phyloP scores from a whole-genome alignment of 2,888 invertebrate species.

The Parasteatoda lunata region DNA sequence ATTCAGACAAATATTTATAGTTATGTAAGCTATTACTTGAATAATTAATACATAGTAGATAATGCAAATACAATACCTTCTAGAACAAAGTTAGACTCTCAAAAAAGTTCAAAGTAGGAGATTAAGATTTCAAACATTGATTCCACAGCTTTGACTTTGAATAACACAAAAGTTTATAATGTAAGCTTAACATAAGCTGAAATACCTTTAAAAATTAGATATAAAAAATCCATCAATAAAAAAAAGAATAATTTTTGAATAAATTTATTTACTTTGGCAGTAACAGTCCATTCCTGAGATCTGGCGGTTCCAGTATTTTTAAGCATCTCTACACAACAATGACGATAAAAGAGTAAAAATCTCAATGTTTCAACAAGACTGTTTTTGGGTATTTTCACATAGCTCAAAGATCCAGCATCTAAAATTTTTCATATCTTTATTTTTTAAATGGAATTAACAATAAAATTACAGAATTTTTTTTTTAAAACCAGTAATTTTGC shows the following conservation, averaged over 20 bases:
- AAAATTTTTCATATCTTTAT: not conserved
- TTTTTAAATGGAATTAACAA: not conserved
- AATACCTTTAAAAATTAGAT: too few species aligned
- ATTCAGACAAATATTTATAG: too few species aligned
- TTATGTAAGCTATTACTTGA: too few species aligned
- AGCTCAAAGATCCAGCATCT: not conserved
- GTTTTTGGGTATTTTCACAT: conserved; percentile 21
- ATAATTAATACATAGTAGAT: too few species aligned
- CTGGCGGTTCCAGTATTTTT: conserved; percentile 33
- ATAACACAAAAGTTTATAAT: too few species aligned
- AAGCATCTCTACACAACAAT: conserved; percentile 19
- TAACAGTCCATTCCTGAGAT: conserved; percentile 22
- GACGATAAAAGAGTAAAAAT: conserved; percentile 15
- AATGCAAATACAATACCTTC: too few species aligned
- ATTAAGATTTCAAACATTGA: too few species aligned
- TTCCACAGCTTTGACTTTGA: too few species aligned
- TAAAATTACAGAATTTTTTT: not conserved
- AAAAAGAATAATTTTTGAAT: not conserved
- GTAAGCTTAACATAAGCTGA: too few species aligned
- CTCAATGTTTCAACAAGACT: not conserved
- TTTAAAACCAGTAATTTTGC: not conserved
- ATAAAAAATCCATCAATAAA: not conserved
- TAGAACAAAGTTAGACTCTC: too few species aligned
- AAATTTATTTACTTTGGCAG: conserved; percentile 20
- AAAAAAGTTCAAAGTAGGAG: too few species aligned